phyloP scores from a whole-genome alignment of 2,888 invertebrate species.

The Autographa gamma region DNA sequence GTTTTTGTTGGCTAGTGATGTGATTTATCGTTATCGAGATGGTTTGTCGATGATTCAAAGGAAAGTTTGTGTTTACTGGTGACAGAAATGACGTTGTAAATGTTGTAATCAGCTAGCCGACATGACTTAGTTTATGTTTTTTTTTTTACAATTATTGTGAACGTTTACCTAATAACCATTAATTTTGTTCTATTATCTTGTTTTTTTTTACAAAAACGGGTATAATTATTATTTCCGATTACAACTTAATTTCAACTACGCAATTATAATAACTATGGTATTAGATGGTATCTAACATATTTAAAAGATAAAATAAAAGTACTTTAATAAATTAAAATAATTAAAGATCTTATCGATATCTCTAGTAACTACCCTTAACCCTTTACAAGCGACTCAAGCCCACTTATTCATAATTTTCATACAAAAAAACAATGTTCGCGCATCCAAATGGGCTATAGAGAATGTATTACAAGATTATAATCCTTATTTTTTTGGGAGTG shows the following conservation, averaged over 20 bases:
- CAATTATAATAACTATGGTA: too few species aligned
- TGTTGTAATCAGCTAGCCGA: too few species aligned
- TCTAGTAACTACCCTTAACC: conserved; percentile 50
- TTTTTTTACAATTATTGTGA: too few species aligned
- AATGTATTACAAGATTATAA: conserved; percentile 80
- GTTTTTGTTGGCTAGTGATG: conserved; percentile 73
- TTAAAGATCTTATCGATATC: conserved; percentile 39
- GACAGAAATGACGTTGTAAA: too few species aligned
- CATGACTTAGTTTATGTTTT: too few species aligned
- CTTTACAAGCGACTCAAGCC: conserved; percentile 70
- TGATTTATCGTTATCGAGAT: conserved; percentile 27
- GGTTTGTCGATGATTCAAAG: conserved; percentile 18
- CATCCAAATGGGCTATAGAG: conserved; percentile 67
- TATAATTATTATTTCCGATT: too few species aligned
- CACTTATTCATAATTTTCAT: conserved; percentile 83
- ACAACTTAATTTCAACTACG: too few species aligned
- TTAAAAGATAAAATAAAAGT: too few species aligned
- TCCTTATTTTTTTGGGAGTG: conserved; percentile 74
- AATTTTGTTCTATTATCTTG: background rate
- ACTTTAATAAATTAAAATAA: conserved; percentile 5
- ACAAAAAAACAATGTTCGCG: conserved; percentile 74
- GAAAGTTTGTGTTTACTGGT: too few species aligned
- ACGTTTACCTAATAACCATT: too few species aligned
- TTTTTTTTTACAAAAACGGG: background rate
- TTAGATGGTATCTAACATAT: too few species aligned